phyloP scores from a whole-genome alignment of 2,888 invertebrate genomes.

The Cephus runcator region DNA sequence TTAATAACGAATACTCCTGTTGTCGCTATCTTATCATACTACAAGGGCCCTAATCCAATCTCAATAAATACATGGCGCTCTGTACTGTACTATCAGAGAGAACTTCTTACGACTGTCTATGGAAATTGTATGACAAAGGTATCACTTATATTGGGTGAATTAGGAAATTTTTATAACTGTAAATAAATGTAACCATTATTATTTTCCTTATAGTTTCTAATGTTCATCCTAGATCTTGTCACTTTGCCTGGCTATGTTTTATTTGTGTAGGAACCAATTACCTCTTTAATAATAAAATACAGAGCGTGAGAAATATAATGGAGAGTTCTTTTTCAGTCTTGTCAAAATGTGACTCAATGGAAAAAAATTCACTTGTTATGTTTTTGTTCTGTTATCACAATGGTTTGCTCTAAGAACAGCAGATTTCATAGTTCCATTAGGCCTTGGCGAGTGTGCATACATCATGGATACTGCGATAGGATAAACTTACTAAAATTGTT shows the following conservation, averaged over 20 bases:
- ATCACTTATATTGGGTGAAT: background rate
- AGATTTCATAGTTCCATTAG: background rate
- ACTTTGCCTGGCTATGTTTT: background rate
- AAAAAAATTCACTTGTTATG: background rate
- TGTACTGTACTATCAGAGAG: constrained; percentile 1
- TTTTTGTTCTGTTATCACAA: background rate
- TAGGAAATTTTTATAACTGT: background rate
- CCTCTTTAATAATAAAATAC: background rate
- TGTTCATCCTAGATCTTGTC: background rate
- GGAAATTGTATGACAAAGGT: background rate
- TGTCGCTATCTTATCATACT: constrained; percentile 26
- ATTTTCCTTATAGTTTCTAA: background rate
- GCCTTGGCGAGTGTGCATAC: background rate
- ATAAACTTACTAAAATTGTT: background rate
- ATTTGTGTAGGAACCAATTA: background rate
- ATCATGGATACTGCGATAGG: background rate
- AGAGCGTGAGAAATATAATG: background rate
- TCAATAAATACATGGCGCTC: background rate
- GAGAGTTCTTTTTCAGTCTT: background rate
- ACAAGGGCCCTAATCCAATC: background rate
- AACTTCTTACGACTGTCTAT: background rate
- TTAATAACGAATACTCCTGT: constrained; percentile 25
- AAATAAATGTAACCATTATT: background rate
- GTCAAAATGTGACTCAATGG: background rate
- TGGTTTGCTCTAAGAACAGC: background rate